A percentile compares a stretch with the other conserved stretches of the same genome.
phyloP scores from a whole-genome alignment of 2,113 vertebrate genomes.

The Hymenochirus boettgeri region DNA sequence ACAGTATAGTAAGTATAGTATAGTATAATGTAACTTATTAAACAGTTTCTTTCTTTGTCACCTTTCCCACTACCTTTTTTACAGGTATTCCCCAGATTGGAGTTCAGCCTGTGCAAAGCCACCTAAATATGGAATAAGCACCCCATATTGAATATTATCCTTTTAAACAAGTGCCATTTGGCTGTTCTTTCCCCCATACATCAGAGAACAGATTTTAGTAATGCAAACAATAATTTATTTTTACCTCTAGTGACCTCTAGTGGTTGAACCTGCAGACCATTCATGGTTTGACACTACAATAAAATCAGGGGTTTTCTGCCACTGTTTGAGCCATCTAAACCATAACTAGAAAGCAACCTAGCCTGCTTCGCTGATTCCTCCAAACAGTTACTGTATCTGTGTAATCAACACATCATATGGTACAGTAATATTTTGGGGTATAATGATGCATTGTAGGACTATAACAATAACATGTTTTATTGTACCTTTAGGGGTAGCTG shows the following conservation, averaged over 20 bases:
- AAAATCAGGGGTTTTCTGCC: neutral
- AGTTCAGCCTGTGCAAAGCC: constrained; percentile 57
- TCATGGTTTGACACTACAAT: neutral
- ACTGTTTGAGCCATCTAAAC: neutral
- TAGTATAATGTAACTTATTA: neutral
- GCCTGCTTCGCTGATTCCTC: too few relatives aligned
- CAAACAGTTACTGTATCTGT: neutral
- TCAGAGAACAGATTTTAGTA: neutral
- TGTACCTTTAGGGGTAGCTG: neutral
- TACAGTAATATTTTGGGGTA: neutral
- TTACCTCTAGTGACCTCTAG: neutral
- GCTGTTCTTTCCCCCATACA: neutral
- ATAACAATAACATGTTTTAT: neutral
- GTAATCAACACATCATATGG: neutral
- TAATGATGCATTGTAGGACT: neutral
- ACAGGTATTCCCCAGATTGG: constrained; percentile 60
- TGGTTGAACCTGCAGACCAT: neutral
- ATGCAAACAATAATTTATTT: neutral
- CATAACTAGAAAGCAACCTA: neutral
- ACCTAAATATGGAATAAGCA: constrained; percentile 55
- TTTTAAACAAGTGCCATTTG: neutral
- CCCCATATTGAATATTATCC: neutral
- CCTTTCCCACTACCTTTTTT: constrained; percentile 2
- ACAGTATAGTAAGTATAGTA: too few relatives aligned
- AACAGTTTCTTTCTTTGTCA: neutral